Base-by-base conservation (phyloP, 2,888 invertebrate species). In the Heteromurus nitidus region DNA sequence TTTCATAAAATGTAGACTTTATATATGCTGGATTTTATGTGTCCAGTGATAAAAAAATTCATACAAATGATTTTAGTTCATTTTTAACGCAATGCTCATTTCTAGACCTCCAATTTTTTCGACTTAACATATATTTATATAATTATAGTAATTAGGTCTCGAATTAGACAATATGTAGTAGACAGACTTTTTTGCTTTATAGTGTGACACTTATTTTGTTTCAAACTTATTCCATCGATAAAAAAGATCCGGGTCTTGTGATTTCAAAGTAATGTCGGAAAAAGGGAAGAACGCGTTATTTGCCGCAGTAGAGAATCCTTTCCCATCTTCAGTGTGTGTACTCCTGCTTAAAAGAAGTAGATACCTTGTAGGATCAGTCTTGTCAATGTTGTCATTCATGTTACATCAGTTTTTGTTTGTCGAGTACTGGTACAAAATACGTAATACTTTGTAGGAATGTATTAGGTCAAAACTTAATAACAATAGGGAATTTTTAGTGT, bases 21-120 rank as follows among this genome's bases (percentile, higher is more conserved):
- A 50, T 50, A 50, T 18, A 50, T 18, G n/a, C 13, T 13, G 7
- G n/a, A 50, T 50, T 50, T 9, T 13, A 50, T 80, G 80, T 74
- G 65, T 74, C 62, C 68, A 75, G 81, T 81, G 81, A 81, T 81
- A 81, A 50, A 55, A 24, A 24, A 9, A 82, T 65, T 30, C 65
- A 70, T 82, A 82, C 82, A 82, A 81, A 80, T 62, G 62, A 26
- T 69, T 82, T 81, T 82, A 76, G 82, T 82, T 82, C 82, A 82
- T 82, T 72, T 73, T 76, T 69, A 81, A 82, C 82, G 55, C 42
- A 82, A 82, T 82, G 82, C 82, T 82, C 82, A 82, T 70, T 65
- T 74, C 55, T 82, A 82, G 82, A 82, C 76, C 82, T 82, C 82
- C 82, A 82, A 58, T 75, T 3, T 62, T 68, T 55, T 74, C 67